A percentile compares a stretch with the other conserved stretches of the same genome.
Conservation (phyloP, 1,140 invertebrate species). For the Pteromalus puparum region DNA sequence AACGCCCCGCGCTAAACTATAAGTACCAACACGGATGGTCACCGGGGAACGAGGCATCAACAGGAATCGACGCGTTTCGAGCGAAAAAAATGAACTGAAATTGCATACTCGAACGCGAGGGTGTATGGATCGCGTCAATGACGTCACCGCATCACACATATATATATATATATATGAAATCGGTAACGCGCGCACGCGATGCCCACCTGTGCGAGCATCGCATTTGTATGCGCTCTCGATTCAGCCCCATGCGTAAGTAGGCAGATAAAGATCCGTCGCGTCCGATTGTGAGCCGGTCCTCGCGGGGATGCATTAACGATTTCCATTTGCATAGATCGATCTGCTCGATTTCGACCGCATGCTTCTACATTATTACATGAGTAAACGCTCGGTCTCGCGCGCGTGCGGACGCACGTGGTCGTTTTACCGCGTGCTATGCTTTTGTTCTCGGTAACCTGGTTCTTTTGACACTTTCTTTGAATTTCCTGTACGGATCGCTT, state of each 20-base stretch:
- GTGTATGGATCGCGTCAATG: conserved; percentile 36
- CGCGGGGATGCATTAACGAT: conserved; percentile 68
- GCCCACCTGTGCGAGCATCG: conserved; percentile 65
- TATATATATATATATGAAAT: conserved; percentile 7
- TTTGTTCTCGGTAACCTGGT: neutral
- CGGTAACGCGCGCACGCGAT: conserved; percentile 55
- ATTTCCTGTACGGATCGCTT: no score
- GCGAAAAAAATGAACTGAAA: neutral
- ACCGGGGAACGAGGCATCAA: neutral
- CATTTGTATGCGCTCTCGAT: conserved; percentile 8
- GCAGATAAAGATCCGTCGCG: neutral
- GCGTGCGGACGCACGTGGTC: neutral
- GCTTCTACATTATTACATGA: conserved; percentile 39
- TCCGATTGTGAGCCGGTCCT: conserved; percentile 62
- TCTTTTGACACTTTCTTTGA: neutral
- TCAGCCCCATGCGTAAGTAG: neutral
- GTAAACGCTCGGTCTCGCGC: conserved; percentile 18
- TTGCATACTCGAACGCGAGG: neutral
- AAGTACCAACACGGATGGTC: neutral
- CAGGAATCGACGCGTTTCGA: conserved; percentile 3
- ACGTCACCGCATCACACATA: conserved; percentile 48
- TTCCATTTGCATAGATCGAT: conserved; percentile 73
- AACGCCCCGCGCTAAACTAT: neutral
- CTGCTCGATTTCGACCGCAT: conserved; percentile 56
- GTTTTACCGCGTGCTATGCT: neutral